Percentiles rank a stretch among this genome's conserved stretches.
phyloP scores from a whole-genome alignment of 2,888 invertebrate genomes.

The Smittia aterrima region DNA sequence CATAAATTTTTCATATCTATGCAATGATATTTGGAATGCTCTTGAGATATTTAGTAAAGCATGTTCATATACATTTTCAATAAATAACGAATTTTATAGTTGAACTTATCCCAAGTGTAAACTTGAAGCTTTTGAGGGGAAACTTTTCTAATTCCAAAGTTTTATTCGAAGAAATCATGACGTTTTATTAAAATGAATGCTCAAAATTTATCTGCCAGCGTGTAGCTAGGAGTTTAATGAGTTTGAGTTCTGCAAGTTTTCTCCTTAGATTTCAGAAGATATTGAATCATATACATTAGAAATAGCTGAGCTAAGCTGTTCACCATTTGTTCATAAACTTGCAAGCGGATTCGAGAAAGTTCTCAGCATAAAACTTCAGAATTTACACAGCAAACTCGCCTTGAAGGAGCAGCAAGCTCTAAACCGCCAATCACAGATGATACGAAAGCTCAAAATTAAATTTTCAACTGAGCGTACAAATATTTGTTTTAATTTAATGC shows the following conservation, averaged over 20 bases:
- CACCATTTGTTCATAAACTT: neutral
- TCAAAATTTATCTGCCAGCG: neutral
- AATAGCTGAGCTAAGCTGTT: neutral
- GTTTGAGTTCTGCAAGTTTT: neutral
- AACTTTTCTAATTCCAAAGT: neutral
- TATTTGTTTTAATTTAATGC: neutral
- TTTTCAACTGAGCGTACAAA: neutral
- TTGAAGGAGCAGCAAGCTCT: no score
- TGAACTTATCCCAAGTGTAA: neutral
- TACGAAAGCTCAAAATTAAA: neutral
- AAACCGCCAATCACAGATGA: neutral
- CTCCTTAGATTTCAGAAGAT: neutral
- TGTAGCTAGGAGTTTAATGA: neutral
- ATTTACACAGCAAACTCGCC: neutral
- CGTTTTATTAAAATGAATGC: slow-evolving; percentile 11
- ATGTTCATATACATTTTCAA: neutral
- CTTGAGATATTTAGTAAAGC: no score
- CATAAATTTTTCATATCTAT: no score
- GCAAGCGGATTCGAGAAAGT: neutral
- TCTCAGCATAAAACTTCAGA: neutral
- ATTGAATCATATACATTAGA: neutral
- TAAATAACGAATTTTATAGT: slow-evolving; percentile 11
- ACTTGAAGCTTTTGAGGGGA: neutral
- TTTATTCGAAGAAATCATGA: neutral
- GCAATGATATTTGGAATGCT: no score